Evolutionary conservation across 2,888 invertebrate species (phyloP), one percentile per base, ranked within the genome.

Genomic region (Clusia tigrina): DNA sequence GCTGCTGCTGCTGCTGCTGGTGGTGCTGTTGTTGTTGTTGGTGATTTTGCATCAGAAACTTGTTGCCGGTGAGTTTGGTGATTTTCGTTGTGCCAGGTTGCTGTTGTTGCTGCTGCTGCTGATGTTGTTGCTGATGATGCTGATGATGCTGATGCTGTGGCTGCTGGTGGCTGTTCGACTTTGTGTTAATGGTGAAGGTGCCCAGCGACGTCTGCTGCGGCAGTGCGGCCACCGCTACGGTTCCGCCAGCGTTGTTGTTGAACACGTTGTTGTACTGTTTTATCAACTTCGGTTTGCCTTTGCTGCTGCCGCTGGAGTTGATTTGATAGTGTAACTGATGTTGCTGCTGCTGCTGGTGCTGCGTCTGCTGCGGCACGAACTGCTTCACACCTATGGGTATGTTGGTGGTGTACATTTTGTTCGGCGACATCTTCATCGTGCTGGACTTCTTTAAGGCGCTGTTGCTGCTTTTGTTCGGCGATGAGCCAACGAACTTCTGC

Each of bases 211-310:
- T 66, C 42, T 70, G 75, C 58, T 71, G 71, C 56, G 73, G 71
- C 56, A 75, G 55, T 23, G 74, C 71, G 38, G 74, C 72, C 63
- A 77, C 74, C 52, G 74, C 70, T 3, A 76, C 72, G 55, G 74
- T 68, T 60, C 71, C 77, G 63, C 60, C 66, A 58, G 65, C 68
- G 46, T 68, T 78, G 68, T 68, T 76, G 63, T 54, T 68, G 56
- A 74, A 71, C 54, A 70, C 72, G 66, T 73, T 79, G 54, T 74
- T 78, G 63, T 79, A 79, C 69, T 83, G 83, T 67, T 83, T 81
- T 2, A 82, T 74, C 58, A 83, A 75, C 68, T 83, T 80, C 17
- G 81, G 68, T 68, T 80, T 78, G 2, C 70, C 25, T 60, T 69
- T 73, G 62, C 62, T 22, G 55, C 54, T 23, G 46, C 61, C 58